phyloP scores from a whole-genome alignment of 2,888 invertebrate species.

The Nomada hirtipes region DNA sequence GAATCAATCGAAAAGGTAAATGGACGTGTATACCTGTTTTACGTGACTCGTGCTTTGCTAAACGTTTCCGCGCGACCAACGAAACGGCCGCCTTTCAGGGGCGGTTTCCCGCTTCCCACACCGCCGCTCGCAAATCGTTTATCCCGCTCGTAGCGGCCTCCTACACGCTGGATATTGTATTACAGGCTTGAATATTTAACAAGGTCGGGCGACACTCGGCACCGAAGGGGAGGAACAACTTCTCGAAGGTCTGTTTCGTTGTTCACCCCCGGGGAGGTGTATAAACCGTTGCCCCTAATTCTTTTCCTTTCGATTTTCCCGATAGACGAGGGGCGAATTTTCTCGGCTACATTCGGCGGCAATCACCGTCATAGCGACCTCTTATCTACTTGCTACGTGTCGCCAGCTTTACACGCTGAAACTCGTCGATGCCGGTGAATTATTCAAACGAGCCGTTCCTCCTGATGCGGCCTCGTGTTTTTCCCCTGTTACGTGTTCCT shows the following conservation, averaged over 20 bases:
- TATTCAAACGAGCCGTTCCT: constrained; percentile 47
- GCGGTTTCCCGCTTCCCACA: constrained; percentile 37
- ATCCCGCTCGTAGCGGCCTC: constrained; percentile 70
- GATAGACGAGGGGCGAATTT: constrained; percentile 61
- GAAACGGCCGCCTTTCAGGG: constrained; percentile 49
- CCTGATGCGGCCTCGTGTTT: constrained; percentile 37
- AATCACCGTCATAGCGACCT: constrained; percentile 61
- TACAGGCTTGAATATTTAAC: constrained; percentile 86
- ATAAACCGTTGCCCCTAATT: constrained; percentile 72
- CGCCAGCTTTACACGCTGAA: constrained; percentile 52
- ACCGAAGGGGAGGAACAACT: constrained; percentile 68
- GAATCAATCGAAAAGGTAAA: constrained; percentile 4
- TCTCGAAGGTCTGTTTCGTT: constrained; percentile 58
- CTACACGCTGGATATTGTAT: constrained; percentile 84
- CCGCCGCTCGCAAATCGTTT: constrained; percentile 71
- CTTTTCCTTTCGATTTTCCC: constrained; percentile 75
- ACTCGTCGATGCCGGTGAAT: constrained; percentile 52
- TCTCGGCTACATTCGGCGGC: constrained; percentile 45
- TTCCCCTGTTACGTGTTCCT: constrained; percentile 31
- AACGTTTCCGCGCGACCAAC: constrained; percentile 39
- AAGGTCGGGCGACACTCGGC: constrained; percentile 79
- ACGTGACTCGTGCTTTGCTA: constrained; percentile 34
- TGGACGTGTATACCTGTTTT: neutral
- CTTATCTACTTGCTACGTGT: constrained; percentile 58
- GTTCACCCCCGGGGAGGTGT: constrained; percentile 54